These are phyloP conservation scores for Mesorhabditis spiculigera DNA, from an alignment of 2,888 invertebrate genomes.

Conservation along the genomic window DNA sequence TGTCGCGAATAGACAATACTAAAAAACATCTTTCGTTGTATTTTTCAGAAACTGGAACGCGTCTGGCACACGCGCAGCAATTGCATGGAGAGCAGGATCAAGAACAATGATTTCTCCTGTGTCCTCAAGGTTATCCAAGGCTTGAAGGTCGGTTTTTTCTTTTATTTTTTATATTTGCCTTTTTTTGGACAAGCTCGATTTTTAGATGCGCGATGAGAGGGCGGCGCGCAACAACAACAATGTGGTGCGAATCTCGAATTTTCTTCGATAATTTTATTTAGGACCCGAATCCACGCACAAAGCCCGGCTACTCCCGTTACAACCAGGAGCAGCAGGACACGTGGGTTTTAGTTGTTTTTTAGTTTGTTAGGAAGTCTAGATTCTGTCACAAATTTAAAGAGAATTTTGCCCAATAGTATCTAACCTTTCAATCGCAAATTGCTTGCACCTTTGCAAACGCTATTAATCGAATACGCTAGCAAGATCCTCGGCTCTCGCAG, in stretches of 20 bases:
- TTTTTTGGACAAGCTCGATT: not conserved
- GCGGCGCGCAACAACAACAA: constrained; percentile 9
- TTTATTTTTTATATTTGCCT: constrained; percentile 11
- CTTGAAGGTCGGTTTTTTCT: constrained; percentile 73
- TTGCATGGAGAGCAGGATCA: constrained; percentile 24
- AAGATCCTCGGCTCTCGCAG: too few species aligned
- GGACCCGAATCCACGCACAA: constrained; percentile 10
- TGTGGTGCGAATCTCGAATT: not conserved
- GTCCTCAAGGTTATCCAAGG: constrained; percentile 84
- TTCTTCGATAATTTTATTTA: not conserved
- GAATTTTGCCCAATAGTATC: not conserved
- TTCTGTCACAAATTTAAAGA: not conserved
- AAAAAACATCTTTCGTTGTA: too few species aligned
- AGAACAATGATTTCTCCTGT: constrained; percentile 76
- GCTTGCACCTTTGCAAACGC: too few species aligned
- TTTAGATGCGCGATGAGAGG: constrained; percentile 22
- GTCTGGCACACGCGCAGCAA: constrained; percentile 88
- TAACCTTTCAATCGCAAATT: too few species aligned
- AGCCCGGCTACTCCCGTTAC: constrained; percentile 82
- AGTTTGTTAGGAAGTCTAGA: not conserved
- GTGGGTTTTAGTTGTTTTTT: not conserved
- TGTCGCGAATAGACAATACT: too few species aligned
- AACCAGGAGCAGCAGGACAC: constrained; percentile 89
- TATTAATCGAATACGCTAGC: too few species aligned
- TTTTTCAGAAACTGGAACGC: constrained; percentile 70